phyloP scores from a whole-genome alignment of 2,888 invertebrate species.

The Phlogophora meticulosa region DNA sequence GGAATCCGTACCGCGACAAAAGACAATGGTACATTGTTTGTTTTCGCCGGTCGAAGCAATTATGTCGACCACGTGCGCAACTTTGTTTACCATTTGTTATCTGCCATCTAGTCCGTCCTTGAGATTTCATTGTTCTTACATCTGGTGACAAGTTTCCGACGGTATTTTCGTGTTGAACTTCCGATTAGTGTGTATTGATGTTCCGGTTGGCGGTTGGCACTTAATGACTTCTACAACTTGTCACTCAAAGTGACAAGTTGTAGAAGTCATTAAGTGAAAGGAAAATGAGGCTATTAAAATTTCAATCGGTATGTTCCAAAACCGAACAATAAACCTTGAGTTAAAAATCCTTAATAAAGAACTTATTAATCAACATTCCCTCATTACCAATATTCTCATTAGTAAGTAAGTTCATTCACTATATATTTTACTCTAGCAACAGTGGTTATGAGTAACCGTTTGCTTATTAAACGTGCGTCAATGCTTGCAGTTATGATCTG shows the following conservation, averaged over 20 bases:
- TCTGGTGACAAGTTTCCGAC: constrained; percentile 67
- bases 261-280: neutral
- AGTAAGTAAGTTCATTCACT: neutral
- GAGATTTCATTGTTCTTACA: constrained; percentile 69
- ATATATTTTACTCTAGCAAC: neutral
- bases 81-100: constrained; percentile 86
- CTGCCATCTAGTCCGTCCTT: constrained; percentile 84
- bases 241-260: neutral
- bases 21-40: constrained; percentile 86
- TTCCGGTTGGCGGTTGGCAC: constrained; percentile 19
- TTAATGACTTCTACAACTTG: too few species aligned
- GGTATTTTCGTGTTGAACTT: constrained; percentile 62
- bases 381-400: too few species aligned
- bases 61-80: constrained; percentile 81
- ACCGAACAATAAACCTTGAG: neutral
- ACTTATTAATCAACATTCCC: neutral
- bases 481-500: constrained; percentile 14
- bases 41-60: constrained; percentile 80
- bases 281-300: too few species aligned
- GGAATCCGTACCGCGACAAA: constrained; percentile 63
- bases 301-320: neutral
- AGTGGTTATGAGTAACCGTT: constrained; percentile 4
- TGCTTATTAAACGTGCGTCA: constrained; percentile 25
- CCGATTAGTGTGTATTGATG: constrained; percentile 55
- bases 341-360: neutral